phyloP scores from a whole-genome alignment of 2,113 vertebrate genomes.

The Carassius gibelio region DNA sequence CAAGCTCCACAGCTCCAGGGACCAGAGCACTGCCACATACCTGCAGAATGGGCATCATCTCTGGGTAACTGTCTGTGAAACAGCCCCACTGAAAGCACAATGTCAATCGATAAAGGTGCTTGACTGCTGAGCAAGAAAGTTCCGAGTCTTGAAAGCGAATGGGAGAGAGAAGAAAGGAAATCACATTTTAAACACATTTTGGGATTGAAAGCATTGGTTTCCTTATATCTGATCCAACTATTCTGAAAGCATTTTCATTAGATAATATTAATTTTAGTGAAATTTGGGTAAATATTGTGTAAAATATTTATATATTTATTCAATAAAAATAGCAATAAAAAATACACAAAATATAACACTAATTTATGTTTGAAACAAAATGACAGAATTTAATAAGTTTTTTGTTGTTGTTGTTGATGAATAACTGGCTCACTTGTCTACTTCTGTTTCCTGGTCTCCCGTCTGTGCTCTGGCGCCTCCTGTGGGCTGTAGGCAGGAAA shows the following conservation, averaged over 20 bases:
- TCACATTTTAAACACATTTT: too few species aligned
- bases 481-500: slow-evolving; percentile 4
- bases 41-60: slow-evolving; percentile 25
- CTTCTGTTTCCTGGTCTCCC: neutral
- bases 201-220: too few species aligned
- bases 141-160: neutral
- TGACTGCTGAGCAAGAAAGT: neutral
- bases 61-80: slow-evolving; percentile 34
- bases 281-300: neutral
- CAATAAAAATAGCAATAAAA: neutral
- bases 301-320: neutral
- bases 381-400: neutral
- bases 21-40: neutral
- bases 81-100: neutral
- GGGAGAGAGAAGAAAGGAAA: neutral
- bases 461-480: slow-evolving; percentile 9
- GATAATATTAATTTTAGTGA: neutral
- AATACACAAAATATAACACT: neutral
- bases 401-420: too few species aligned
- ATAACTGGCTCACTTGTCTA: too few species aligned
- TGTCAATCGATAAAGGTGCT: neutral
- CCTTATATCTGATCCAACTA: too few species aligned
- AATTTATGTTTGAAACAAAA: neutral
- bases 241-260: too few species aligned
- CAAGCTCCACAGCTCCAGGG: slow-evolving; percentile 33